These are phyloP conservation scores for Proteles cristata DNA, from an alignment of 2,113 vertebrate genomes.

Conservation along the genomic window DNA sequence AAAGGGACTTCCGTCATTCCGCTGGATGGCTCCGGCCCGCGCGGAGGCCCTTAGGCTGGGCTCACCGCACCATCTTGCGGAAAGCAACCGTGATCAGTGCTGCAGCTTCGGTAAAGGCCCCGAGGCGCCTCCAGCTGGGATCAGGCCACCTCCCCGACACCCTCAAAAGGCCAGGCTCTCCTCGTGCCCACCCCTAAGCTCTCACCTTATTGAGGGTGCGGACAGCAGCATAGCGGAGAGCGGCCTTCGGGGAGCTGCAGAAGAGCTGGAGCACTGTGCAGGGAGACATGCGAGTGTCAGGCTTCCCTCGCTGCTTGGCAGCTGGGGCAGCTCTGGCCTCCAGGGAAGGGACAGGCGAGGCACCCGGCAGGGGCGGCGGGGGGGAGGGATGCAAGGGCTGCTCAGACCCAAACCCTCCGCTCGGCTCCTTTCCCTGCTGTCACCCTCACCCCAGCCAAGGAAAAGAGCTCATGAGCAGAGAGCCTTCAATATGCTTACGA, in stretches of 20 bases:
- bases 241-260: constrained; percentile 91
- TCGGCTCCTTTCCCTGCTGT: not conserved
- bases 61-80: not conserved
- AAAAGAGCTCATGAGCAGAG: not conserved
- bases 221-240: constrained; percentile 89
- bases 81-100: not conserved
- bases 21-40: not conserved
- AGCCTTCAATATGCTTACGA: not conserved
- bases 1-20: too few species aligned
- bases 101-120: not conserved
- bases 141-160: not conserved
- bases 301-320: not conserved
- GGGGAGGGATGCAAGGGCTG: not conserved
- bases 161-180: not conserved
- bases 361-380: too few species aligned
- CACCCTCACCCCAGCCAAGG: not conserved
- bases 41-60: not conserved
- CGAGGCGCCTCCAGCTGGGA: not conserved
- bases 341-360: not conserved
- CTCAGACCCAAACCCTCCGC: not conserved
- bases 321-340: not conserved
- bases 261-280: constrained; percentile 89
- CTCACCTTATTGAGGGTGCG: constrained; percentile 92
- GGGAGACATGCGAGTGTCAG: constrained; percentile 21
- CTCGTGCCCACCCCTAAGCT: not conserved